Percentiles rank a stretch among this genome's conserved stretches.
Conservation (phyloP, 2,113 vertebrate species). For the Callaeas wilsoni region DNA sequence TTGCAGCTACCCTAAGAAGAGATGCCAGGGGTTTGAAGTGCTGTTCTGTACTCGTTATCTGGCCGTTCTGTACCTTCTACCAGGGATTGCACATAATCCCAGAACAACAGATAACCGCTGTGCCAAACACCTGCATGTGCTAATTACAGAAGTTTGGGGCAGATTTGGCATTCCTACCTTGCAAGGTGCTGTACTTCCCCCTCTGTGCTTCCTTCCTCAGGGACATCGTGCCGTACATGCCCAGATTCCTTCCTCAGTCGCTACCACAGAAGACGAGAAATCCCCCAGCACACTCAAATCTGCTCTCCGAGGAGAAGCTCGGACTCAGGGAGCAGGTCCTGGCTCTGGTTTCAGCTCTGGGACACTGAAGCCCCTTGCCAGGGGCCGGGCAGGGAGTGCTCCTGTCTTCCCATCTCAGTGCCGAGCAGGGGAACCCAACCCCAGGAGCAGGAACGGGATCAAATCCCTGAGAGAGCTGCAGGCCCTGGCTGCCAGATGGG, state of each 20-base stretch:
- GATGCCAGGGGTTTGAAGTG: neutral
- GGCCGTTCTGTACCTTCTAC: neutral
- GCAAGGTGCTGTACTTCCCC: neutral
- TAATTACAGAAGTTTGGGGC: neutral
- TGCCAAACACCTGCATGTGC: neutral
- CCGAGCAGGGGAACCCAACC: conserved; percentile 57
- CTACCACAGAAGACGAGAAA: neutral
- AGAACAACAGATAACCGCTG: neutral
- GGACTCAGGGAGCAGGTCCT: neutral
- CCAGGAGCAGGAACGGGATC: conserved; percentile 39
- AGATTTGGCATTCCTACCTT: conserved; percentile 66
- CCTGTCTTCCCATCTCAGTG: neutral
- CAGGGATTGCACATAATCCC: neutral
- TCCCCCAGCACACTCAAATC: neutral
- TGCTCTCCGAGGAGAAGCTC: neutral
- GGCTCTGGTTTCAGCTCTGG: neutral
- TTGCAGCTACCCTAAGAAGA: neutral
- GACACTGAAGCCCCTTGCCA: neutral
- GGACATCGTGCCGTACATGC: conserved; percentile 12
- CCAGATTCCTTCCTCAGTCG: neutral
- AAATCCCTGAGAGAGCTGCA: conserved; percentile 3
- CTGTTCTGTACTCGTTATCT: neutral
- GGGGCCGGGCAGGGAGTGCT: neutral
- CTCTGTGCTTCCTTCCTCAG: conserved; percentile 42
- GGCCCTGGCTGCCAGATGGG: conserved; percentile 54